Conservation (phyloP, 2,797 vertebrate species). For the Chlorospingus semifuscus region DNA sequence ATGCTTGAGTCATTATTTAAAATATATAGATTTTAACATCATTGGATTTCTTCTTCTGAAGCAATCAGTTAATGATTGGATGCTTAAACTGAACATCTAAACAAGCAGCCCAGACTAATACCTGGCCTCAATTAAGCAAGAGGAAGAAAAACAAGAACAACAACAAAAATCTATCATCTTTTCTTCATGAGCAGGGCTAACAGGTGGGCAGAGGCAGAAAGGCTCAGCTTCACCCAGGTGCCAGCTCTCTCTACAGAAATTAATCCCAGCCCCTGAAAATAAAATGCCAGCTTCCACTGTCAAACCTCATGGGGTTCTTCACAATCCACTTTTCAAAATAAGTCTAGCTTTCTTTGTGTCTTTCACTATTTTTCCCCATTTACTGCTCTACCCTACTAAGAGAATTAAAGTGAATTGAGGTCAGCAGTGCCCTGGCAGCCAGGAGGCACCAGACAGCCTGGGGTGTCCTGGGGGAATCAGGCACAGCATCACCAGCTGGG, state of each 20-base stretch:
- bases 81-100: not conserved
- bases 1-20: not conserved
- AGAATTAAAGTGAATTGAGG: not conserved
- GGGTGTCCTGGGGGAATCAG: not conserved
- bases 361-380: not conserved
- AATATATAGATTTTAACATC: not conserved
- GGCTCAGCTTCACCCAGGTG: not conserved
- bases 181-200: not conserved
- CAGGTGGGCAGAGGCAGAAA: not conserved
- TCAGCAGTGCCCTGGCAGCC: not conserved
- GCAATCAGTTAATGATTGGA: not conserved
- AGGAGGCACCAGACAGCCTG: not conserved
- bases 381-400: not conserved
- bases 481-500: accelerated
- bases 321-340: not conserved
- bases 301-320: not conserved
- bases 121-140: accelerated
- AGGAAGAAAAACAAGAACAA: not conserved
- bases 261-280: not conserved
- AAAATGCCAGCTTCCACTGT: not conserved
- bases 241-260: not conserved
- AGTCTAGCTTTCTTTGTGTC: not conserved
- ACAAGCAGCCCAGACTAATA: not conserved
- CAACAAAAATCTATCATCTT: not conserved
- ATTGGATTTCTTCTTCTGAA: not conserved